Evolutionary conservation across 2,113 vertebrate genomes (phyloP).

Genomic region (Pachyramphus minor): DNA sequence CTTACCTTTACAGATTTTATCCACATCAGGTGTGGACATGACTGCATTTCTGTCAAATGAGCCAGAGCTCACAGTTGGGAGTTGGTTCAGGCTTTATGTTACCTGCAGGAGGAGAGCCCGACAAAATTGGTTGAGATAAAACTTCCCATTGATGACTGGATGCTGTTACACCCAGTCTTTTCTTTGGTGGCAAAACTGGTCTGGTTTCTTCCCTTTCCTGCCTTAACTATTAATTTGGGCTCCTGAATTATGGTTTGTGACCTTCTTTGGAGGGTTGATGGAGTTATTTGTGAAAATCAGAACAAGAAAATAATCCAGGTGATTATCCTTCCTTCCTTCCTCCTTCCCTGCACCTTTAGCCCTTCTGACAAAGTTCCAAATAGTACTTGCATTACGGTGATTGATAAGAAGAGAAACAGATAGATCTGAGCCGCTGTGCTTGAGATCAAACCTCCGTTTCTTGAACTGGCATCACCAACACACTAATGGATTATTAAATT

Average conservation of each 20-base stretch:
- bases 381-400: neutral
- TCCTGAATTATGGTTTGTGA: neutral
- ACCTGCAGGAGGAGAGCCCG: neutral
- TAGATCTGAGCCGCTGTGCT: neutral
- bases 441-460: neutral
- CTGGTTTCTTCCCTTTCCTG: constrained; percentile 2
- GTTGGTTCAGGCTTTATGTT: neutral
- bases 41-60: neutral
- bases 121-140: neutral
- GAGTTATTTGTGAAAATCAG: neutral
- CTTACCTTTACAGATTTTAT: neutral
- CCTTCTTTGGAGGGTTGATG: neutral
- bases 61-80: neutral
- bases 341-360: neutral
- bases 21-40: neutral
- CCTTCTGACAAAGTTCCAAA: neutral
- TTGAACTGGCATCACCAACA: neutral
- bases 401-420: neutral
- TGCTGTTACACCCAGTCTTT: neutral
- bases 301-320: neutral
- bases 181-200: constrained; percentile 5
- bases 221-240: neutral
- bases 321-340: constrained; percentile 12
- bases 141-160: neutral
- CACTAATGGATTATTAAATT: neutral